Conservation (phyloP, 2,113 vertebrate genomes). For the Callopanchax toddi region DNA sequence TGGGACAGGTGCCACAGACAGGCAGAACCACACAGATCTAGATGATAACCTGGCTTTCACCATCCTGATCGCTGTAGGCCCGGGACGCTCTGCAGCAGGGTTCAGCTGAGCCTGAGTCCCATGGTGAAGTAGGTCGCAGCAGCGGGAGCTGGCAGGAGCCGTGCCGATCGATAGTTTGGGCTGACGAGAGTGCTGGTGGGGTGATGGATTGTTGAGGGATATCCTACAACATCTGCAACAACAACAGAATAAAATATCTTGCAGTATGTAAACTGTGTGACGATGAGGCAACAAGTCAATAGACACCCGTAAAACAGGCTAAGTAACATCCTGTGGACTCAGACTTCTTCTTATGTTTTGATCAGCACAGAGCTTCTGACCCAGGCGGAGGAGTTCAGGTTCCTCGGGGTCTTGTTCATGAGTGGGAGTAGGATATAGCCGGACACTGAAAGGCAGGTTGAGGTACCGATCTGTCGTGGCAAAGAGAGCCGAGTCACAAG, state of each 20-base stretch:
- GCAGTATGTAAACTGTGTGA: slow-evolving; percentile 34
- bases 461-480: no score
- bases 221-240: slow-evolving; percentile 31
- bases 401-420: no score
- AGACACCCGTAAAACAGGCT: no score
- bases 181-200: slow-evolving; percentile 26
- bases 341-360: no score
- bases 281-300: slow-evolving; percentile 36
- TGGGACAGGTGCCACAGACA: slow-evolving; percentile 16
- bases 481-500: no score
- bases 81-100: slow-evolving; percentile 23
- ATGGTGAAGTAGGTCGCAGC: slow-evolving; percentile 17
- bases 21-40: neutral
- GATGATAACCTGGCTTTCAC: slow-evolving; percentile 29
- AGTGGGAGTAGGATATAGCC: no score
- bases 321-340: no score
- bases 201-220: slow-evolving; percentile 23
- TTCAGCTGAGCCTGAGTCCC: slow-evolving; percentile 31
- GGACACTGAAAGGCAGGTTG: no score
- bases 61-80: slow-evolving; percentile 29
- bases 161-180: slow-evolving; percentile 41
- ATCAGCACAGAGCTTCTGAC: no score
- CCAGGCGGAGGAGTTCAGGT: no score
- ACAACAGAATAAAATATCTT: slow-evolving; percentile 32
- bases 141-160: slow-evolving; percentile 30